These are phyloP conservation scores for Pedionomus torquatus DNA, from an alignment of 2,113 vertebrate species.

Conservation along the genomic window DNA sequence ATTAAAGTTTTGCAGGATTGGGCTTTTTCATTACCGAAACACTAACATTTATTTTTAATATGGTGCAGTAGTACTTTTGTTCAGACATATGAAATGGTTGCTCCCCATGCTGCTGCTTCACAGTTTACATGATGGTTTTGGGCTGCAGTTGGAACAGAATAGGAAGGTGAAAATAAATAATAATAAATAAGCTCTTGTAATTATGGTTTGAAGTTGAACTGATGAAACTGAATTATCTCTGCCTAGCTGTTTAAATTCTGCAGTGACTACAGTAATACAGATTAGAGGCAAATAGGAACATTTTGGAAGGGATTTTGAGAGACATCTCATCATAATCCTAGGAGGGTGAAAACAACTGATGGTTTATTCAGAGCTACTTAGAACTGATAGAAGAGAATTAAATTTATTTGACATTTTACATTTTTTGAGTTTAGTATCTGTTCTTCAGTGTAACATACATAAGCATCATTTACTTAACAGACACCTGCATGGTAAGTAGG, in stretches of 20 bases:
- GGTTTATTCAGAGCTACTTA: background rate
- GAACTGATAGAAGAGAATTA: background rate
- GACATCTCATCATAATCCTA: constrained; percentile 25
- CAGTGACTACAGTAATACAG: constrained; percentile 5
- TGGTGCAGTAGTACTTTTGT: background rate
- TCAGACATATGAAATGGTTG: background rate
- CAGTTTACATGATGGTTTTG: background rate
- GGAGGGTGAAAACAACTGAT: background rate
- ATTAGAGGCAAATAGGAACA: constrained; percentile 34
- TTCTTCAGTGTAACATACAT: background rate
- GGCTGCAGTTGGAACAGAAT: background rate
- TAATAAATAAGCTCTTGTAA: background rate
- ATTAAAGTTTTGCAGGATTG: background rate
- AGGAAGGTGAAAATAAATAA: background rate
- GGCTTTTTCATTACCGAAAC: background rate
- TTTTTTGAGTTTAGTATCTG: background rate
- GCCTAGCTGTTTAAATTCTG: constrained; percentile 1
- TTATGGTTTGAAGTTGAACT: background rate
- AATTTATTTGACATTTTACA: background rate
- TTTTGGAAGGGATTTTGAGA: constrained; percentile 49
- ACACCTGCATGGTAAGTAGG: background rate
- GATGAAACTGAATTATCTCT: constrained; percentile 5
- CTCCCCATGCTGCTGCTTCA: background rate
- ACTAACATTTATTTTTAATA: background rate
- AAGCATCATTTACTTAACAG: background rate